These are phyloP conservation scores for Acanthochromis polyacanthus DNA, from an alignment of 2,113 vertebrate species.

Conservation along the genomic window DNA sequence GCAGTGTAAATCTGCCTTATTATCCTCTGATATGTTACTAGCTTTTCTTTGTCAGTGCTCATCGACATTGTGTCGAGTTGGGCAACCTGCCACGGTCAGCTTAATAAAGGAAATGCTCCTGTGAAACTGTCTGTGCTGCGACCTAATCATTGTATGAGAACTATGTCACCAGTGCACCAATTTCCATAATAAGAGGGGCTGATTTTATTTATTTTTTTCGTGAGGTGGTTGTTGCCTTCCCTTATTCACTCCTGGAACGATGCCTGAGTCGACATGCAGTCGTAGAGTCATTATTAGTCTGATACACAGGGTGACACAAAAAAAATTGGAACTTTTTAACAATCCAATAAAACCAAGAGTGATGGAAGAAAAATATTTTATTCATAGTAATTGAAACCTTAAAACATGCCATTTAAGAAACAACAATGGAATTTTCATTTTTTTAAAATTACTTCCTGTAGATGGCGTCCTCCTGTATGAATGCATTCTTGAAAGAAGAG, in stretches of 20 bases:
- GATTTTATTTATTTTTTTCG: conserved; percentile 22
- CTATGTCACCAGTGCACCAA: conserved; percentile 9
- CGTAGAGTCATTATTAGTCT: conserved; percentile 7
- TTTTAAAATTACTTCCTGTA: too few species aligned
- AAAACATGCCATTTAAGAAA: too few species aligned
- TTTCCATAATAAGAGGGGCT: conserved; percentile 17
- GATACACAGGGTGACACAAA: too few species aligned
- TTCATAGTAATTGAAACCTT: too few species aligned
- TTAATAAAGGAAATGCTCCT: conserved; percentile 17
- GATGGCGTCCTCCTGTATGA: too few species aligned
- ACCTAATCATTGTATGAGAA: not conserved
- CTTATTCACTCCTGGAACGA: not conserved
- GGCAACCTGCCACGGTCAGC: conserved; percentile 17
- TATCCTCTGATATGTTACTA: conserved; percentile 29
- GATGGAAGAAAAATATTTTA: too few species aligned
- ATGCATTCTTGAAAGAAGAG: too few species aligned
- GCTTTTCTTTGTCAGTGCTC: conserved; percentile 33
- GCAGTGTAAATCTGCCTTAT: conserved; percentile 25
- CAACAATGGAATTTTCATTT: too few species aligned
- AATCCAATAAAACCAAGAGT: too few species aligned
- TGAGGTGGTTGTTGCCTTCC: conserved; percentile 1
- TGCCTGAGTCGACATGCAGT: not conserved
- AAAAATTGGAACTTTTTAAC: too few species aligned
- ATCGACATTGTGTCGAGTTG: conserved; percentile 2
- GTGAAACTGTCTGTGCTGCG: not conserved